Percentiles rank a stretch among this genome's conserved stretches.
Evolutionary conservation across 2,888 invertebrate species (phyloP).

Genomic region (Eucriotettix oculatus): DNA sequence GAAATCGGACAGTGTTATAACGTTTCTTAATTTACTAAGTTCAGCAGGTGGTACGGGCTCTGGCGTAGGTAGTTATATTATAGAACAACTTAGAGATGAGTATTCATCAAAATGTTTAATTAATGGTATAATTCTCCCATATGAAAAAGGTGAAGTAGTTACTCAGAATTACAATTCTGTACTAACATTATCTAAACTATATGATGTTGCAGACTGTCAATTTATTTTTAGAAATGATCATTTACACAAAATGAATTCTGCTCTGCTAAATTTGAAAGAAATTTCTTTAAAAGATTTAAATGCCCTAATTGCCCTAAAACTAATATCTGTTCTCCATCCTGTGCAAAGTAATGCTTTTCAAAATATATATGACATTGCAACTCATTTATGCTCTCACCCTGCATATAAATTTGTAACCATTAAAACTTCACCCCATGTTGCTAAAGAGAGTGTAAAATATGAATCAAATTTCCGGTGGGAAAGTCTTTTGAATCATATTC

Average conservation of each 20-base stretch:
- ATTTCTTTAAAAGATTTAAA: constrained; percentile 28
- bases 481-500: constrained; percentile 20
- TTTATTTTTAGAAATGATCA: constrained; percentile 32
- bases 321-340: constrained; percentile 30
- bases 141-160: constrained; percentile 30
- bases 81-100: constrained; percentile 26
- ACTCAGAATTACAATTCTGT: constrained; percentile 35
- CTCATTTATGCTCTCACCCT: constrained; percentile 28
- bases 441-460: constrained; percentile 19
- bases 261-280: constrained; percentile 19
- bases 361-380: constrained; percentile 17
- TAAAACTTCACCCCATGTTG: constrained; percentile 25
- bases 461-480: constrained; percentile 27
- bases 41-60: constrained; percentile 37
- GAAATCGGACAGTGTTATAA: constrained; percentile 25
- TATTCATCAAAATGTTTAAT: constrained; percentile 29
- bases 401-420: constrained; percentile 30
- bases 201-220: constrained; percentile 25
- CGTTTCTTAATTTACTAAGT: constrained; percentile 29
- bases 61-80: constrained; percentile 30
- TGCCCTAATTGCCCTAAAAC: constrained; percentile 28
- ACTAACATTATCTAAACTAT: constrained; percentile 29
- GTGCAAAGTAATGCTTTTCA: constrained; percentile 15
- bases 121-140: constrained; percentile 28
- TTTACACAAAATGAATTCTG: constrained; percentile 25